Conservation (phyloP, 2,888 invertebrate genomes). For the Plagodis dolabraria region DNA sequence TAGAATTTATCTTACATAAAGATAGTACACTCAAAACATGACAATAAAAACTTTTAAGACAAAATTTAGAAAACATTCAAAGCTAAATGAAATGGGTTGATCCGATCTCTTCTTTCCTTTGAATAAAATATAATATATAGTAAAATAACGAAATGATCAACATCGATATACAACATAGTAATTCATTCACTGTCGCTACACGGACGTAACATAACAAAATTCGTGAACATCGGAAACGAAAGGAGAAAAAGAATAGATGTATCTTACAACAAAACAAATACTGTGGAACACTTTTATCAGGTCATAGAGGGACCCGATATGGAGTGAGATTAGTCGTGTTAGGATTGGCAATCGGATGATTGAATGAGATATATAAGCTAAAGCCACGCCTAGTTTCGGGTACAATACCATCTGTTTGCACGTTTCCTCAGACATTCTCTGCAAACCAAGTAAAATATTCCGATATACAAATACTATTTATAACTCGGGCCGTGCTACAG, state of each 20-base stretch:
- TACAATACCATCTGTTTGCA: conserved; percentile 92
- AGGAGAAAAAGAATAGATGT: conserved; percentile 43
- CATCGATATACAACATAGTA: conserved; percentile 71
- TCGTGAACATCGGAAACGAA: conserved; percentile 59
- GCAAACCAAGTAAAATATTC: conserved; percentile 87
- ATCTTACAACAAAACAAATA: conserved; percentile 57
- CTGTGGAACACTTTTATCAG: conserved; percentile 52
- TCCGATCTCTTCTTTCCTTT: conserved; percentile 40
- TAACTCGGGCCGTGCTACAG: conserved; percentile 13
- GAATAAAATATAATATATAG: conserved; percentile 51
- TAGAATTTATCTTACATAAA: conserved; percentile 53
- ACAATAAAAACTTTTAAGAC: conserved; percentile 36
- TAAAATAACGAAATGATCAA: conserved; percentile 51
- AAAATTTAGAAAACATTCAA: conserved; percentile 63
- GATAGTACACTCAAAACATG: conserved; percentile 56
- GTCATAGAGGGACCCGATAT: conserved; percentile 63
- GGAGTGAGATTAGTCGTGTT: conserved; percentile 77
- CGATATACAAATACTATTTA: conserved; percentile 60
- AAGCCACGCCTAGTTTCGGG: conserved; percentile 82
- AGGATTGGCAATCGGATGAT: conserved; percentile 78
- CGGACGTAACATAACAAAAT: conserved; percentile 77
- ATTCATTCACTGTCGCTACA: conserved; percentile 73
- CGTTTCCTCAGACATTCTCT: conserved; percentile 93
- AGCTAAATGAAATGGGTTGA: conserved; percentile 72
- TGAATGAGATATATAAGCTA: conserved; percentile 80